Percentiles rank a stretch among this genome's conserved stretches.
phyloP scores from a whole-genome alignment of 2,113 vertebrate genomes.

The Empidonax traillii region DNA sequence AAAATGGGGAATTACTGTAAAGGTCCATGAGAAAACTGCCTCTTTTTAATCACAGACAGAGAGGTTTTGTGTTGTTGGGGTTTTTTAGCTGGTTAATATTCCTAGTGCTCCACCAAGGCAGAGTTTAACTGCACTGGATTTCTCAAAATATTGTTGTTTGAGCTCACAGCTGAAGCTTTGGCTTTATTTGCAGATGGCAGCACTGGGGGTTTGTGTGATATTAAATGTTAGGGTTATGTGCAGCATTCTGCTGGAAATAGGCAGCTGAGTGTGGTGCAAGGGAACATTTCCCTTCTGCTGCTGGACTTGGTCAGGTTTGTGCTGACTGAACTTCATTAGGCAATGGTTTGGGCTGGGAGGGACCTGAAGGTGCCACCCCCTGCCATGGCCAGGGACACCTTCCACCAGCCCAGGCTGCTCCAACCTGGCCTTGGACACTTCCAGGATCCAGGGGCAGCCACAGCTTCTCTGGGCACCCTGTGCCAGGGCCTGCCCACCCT shows the following conservation, averaged over 20 bases:
- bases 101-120: background rate
- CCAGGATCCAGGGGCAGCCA: background rate
- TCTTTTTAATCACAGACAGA: background rate
- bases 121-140: background rate
- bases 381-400: background rate
- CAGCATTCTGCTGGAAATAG: background rate
- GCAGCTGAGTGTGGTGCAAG: background rate
- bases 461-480: background rate
- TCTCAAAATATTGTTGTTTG: background rate
- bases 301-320: fast-evolving
- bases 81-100: background rate
- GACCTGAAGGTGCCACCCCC: background rate
- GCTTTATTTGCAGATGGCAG: background rate
- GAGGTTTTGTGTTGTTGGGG: background rate
- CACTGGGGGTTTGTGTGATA: background rate
- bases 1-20: background rate
- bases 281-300: background rate
- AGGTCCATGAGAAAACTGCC: background rate
- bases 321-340: background rate
- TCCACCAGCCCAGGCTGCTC: background rate
- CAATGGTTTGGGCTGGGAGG: background rate
- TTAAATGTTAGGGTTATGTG: background rate
- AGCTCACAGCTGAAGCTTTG: background rate
- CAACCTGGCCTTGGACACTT: background rate
- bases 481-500: background rate